Base-by-base conservation (phyloP, 2,888 invertebrate species). In the Drosophila mimica region DNA sequence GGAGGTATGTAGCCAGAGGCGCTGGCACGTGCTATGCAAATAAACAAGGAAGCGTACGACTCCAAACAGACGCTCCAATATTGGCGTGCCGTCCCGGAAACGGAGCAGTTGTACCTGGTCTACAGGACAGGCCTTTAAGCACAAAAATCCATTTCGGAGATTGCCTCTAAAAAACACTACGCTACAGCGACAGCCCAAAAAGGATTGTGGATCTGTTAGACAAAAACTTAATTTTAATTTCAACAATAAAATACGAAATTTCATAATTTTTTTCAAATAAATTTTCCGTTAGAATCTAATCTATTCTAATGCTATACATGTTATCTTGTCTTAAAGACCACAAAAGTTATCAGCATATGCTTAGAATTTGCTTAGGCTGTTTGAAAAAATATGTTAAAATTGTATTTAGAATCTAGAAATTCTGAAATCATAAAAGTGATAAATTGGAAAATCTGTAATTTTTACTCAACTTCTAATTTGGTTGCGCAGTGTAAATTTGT, bases 71-170 rank as follows among this genome's bases (percentile, higher is more conserved):
- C 40, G 57, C 48, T 62, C 48, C 60, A 20, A 68, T 67, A 71
- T 71, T 89, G 85, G 90, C 88, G 90, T 89, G 84, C 76, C 68
- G 82, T 80, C 66, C 83, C 68, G 64, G 58, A 74, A 84, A 78
- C 49, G 70, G 65, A 66, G 38, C 65, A 66, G 49, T 62, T 38
- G 60, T 34, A 30, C 49, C 34, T 25, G 61, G 53, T 38, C 43
- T 48, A 28, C n/a, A 36, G 49, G 28, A 54, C 52, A 49, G 72
- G 59, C 51, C 72, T 81, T 87, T 68, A 89, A 83, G 82, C 70
- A 62, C 46, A 49, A 73, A 73, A 66, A 79, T 13, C 43, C 51
- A 56, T 59, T 73, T 60, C 59, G 34, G 46, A 59, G 57, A 68
- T 69, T 75, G 51, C 48, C 76, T 75, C 65, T 61, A 48, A 65